Evolutionary conservation across 2,113 vertebrate genomes (phyloP).

Genomic region (Melanerpes formicivorus): DNA sequence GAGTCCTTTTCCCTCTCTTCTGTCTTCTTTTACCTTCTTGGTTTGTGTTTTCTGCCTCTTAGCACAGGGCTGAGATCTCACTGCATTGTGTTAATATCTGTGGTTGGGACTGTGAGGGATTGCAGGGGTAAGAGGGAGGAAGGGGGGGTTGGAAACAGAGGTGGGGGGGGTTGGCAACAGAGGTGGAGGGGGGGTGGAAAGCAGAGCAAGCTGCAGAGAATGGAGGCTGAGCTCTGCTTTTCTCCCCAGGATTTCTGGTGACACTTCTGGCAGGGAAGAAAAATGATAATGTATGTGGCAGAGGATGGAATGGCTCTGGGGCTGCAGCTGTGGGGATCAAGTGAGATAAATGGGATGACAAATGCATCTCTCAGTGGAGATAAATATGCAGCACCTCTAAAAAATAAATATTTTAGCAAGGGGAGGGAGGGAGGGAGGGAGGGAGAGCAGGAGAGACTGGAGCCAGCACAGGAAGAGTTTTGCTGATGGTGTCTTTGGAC

Average conservation of each 20-base stretch:
- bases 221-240: neutral
- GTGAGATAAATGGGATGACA: constrained; percentile 63
- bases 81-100: neutral
- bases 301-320: constrained; percentile 65
- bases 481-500: neutral
- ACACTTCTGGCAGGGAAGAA: constrained; percentile 36
- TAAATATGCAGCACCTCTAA: constrained; percentile 62
- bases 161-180: neutral
- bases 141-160: neutral
- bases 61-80: neutral
- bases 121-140: neutral
- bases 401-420: constrained; percentile 42
- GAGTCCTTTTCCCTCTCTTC: neutral
- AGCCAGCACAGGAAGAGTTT: neutral
- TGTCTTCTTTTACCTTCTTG: neutral
- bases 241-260: constrained; percentile 45
- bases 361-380: constrained; percentile 51
- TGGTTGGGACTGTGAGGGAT: constrained; percentile 29
- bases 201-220: neutral
- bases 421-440: neutral
- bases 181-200: neutral
- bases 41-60: neutral
- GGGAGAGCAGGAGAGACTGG: neutral
- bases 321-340: constrained; percentile 66
- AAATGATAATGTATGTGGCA: constrained; percentile 56